phyloP scores from a whole-genome alignment of 2,113 vertebrate genomes.

The Baryphthengus martii region DNA sequence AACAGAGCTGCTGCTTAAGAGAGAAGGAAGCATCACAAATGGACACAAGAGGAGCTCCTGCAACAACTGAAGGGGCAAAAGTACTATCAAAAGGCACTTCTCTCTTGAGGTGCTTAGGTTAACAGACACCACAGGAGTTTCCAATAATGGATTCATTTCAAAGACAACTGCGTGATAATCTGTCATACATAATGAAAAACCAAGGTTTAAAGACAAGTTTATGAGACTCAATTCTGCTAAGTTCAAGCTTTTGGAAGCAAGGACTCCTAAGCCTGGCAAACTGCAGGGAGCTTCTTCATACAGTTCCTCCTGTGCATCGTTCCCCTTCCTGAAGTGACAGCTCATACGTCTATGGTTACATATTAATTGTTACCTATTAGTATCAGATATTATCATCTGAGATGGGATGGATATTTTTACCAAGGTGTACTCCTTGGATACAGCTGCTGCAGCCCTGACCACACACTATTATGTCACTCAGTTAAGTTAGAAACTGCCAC shows the following conservation, averaged over 20 bases:
- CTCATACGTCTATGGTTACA: background rate
- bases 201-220: background rate
- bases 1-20: background rate
- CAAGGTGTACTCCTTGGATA: background rate
- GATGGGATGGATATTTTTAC: background rate
- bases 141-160: background rate
- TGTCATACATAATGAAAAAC: background rate
- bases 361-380: background rate
- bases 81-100: background rate
- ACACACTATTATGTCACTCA: background rate
- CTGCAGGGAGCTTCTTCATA: background rate
- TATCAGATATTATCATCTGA: background rate
- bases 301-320: background rate
- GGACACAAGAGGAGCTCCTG: background rate
- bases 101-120: background rate
- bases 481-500: background rate
- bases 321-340: background rate
- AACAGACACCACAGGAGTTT: background rate
- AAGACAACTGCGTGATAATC: background rate
- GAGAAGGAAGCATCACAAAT: background rate
- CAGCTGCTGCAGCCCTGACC: background rate
- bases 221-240: background rate
- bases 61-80: background rate
- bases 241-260: background rate
- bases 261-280: background rate